Evolutionary conservation across 2,888 invertebrate genomes (phyloP).

Genomic region (Drosophila limbata): DNA sequence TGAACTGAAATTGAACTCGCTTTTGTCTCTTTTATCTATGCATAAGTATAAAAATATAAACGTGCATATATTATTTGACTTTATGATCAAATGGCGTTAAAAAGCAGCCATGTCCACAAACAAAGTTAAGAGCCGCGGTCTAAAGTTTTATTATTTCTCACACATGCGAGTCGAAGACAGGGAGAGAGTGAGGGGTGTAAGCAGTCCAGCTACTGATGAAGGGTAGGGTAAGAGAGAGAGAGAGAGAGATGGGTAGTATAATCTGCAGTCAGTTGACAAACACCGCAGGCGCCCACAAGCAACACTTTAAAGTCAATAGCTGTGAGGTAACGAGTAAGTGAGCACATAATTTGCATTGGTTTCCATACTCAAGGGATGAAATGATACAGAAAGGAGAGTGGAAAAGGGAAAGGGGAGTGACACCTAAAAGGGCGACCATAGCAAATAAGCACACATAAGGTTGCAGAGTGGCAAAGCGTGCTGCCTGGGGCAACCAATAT

Average conservation of each 20-base stretch:
- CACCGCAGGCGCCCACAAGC: slow-evolving; percentile 45
- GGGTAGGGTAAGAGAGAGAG: not conserved
- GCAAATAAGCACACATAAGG: slow-evolving; percentile 61
- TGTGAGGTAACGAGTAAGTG: slow-evolving; percentile 52
- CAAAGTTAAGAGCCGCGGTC: slow-evolving; percentile 20
- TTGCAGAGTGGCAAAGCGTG: slow-evolving; percentile 17
- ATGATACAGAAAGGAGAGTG: not conserved
- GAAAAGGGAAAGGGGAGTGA: not conserved
- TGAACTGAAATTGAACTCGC: too few relatives aligned
- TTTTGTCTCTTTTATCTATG: not conserved
- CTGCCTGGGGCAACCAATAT: slow-evolving; percentile 65
- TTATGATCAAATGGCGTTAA: slow-evolving; percentile 15
- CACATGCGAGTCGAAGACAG: slow-evolving; percentile 26
- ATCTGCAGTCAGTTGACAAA: slow-evolving; percentile 50
- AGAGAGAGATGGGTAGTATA: slow-evolving; percentile 3
- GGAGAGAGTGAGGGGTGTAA: slow-evolving; percentile 16
- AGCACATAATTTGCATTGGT: slow-evolving; percentile 63
- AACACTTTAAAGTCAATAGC: slow-evolving; percentile 71
- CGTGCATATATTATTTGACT: slow-evolving; percentile 7
- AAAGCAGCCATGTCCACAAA: slow-evolving; percentile 22
- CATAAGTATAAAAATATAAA: slow-evolving; percentile 16
- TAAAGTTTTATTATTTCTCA: slow-evolving; percentile 47
- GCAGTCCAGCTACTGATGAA: slow-evolving; percentile 3
- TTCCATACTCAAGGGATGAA: slow-evolving; percentile 12
- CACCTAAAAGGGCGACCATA: slow-evolving; percentile 38